Evolutionary conservation across 2,888 invertebrate genomes (phyloP), one percentile per base, ranked within the genome.

Genomic region (Hirtodrosophila histrioides): DNA sequence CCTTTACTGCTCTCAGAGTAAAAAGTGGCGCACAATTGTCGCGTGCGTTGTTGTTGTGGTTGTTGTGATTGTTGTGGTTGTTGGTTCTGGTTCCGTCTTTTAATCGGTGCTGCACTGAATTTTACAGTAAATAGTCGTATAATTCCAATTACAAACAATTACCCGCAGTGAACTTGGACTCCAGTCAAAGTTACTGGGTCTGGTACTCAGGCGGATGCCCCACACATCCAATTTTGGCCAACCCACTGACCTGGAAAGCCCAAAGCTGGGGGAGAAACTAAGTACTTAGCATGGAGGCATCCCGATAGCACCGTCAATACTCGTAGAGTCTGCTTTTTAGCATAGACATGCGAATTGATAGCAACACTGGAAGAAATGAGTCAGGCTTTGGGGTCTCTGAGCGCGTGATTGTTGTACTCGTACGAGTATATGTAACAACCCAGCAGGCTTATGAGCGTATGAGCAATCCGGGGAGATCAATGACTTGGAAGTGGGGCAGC

Each of bases 71-170:
- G 57, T 36, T 48, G 46, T 51, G 31, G 45, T 37, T 57, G 46
- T 55, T 73, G 12, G 39, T 53, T 51, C 49, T 49, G 54, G 75
- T 62, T 68, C 75, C 31, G 31, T 31, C 31, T 31, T 31, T 71
- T 86, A 69, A 44, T 64, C 55, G 69, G 68, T 55, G 57, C 54
- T 54, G 58, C 53, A 67, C 64, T 71, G 56, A 76, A 79, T 82
- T 88, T 88, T 80, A 78, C 79, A 76, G 86, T 54, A 78, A 88
- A 84, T 84, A 69, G 69, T 66, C 48, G 79, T 82, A 69, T 65
- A 75, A 78, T 87, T 80, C 51, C 83, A 87, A 83, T 83, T 82
- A 87, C 50, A 81, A 67, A 61, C 88, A 88, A 82, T 82, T 82
- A 77, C 65, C 36, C 64, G 50, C 45, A 45, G 40, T 81, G 71